Evolutionary conservation across 92 coral and sea anemone genomes (phyloP), one percentile per base, ranked within the genome.

Genomic region (Porites divaricata): DNA sequence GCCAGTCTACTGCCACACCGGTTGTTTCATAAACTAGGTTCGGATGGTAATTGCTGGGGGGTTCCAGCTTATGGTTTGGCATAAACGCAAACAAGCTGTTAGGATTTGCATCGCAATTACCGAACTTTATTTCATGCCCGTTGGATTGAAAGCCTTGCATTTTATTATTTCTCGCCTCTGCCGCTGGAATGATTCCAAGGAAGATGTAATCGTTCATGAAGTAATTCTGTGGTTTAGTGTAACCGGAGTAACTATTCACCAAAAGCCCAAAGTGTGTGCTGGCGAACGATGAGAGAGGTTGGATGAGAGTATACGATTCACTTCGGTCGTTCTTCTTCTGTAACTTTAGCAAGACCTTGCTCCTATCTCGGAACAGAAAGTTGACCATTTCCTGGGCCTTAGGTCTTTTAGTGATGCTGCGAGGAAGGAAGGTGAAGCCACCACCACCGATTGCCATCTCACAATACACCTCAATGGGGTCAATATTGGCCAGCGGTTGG

Each of bases 351-450:
- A 91, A 61, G 19, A 91, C 94, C 57, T 76, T 81, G 2, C 11
- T 70, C 24, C n/a, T 78, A 53, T 91, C 92, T 23, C 49, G 84
- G 83, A 88, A 91, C 13, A 91, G 82, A 15, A 78, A 68, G 12
- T 67, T 67, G 23, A 88, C 66, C 5, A 88, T 65, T 8, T 63
- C 20, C 7, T 63, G 85, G 19, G 64, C 68, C 19, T 52, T 67
- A 66, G 81, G 35, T 75, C 54, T 25, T 2, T 16, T 57, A 20
- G 76, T 79, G 64, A 80, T 63, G 63, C 79, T 76, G 56, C 92
- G 92, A 69, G 89, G 92, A 12, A 91, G 52, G 87, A 91, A 91
- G 13, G 92, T 91, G 72, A 67, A 91, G 16, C 91, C 94, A 6
- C 94, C 91, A 1, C 89, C 94, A 45, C 80, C 62, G 14, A 72